A percentile compares a stretch with the other conserved stretches of the same genome.
Evolutionary conservation across 2,797 vertebrate species (phyloP).

Genomic region (Mus caroli): DNA sequence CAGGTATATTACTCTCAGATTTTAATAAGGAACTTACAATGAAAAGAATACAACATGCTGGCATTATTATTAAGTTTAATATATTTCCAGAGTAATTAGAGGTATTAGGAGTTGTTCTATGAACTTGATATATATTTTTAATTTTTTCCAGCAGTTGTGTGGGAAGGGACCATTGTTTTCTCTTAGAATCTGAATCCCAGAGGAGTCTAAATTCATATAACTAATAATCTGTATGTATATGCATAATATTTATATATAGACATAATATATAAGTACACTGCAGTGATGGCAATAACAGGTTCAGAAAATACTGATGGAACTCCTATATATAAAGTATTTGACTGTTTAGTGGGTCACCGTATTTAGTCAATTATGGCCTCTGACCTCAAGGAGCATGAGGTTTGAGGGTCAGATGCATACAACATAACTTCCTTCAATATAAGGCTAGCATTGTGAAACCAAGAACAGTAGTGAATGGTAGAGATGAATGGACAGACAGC

Average conservation of each 20-base stretch:
- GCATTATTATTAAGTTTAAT: not conserved
- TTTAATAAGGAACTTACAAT: slow-evolving; percentile 14
- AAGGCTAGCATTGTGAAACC: not conserved
- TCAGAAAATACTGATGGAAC: not conserved
- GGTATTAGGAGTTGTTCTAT: not conserved
- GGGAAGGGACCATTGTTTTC: not conserved
- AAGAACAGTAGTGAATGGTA: not conserved
- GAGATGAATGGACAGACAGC: not conserved
- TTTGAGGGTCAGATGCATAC: not conserved
- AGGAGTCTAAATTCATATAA: not conserved
- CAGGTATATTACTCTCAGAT: not conserved
- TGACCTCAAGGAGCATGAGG: not conserved
- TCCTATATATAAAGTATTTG: not conserved
- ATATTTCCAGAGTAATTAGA: not conserved
- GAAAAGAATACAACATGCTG: not conserved
- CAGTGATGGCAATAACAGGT: not conserved
- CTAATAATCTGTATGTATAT: not conserved
- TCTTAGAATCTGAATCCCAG: slow-evolving; percentile 40
- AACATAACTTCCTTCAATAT: not conserved
- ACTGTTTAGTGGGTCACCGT: not conserved
- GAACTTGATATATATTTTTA: not conserved
- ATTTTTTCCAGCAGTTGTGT: not conserved
- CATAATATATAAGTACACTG: not conserved
- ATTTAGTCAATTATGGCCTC: not conserved
- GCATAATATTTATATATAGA: not conserved